phyloP scores from a whole-genome alignment of 2,113 vertebrate species.

The Hippocampus comes region DNA sequence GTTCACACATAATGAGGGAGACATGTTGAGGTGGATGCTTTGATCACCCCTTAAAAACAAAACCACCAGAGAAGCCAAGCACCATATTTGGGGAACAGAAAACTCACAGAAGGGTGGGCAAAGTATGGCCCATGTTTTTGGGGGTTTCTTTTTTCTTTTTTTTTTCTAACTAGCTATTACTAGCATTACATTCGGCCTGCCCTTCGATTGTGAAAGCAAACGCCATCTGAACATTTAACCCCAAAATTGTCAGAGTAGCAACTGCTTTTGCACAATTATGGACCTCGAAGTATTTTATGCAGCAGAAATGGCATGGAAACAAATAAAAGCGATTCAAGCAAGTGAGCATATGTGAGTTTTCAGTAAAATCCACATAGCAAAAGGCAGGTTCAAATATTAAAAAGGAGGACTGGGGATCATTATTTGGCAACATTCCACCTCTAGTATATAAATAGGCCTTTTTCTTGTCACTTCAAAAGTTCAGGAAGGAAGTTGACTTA shows the following conservation, averaged over 20 bases:
- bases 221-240: background rate
- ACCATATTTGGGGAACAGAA: background rate
- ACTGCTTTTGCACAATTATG: background rate
- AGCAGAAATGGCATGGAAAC: background rate
- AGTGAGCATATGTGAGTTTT: background rate
- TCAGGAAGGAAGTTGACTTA: background rate
- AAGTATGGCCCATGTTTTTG: background rate
- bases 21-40: background rate
- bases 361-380: background rate
- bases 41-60: background rate
- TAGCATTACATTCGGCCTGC: background rate
- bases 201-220: background rate
- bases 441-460: background rate
- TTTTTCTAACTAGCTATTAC: background rate
- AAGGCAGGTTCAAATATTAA: background rate
- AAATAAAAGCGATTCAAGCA: background rate
- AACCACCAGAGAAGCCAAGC: conserved; percentile 2
- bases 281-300: background rate
- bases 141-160: background rate
- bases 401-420: background rate
- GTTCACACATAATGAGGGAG: background rate
- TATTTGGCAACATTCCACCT: background rate
- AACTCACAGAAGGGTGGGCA: background rate
- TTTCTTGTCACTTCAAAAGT: background rate
- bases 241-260: background rate